Conservation (phyloP, 2,113 vertebrate species). For the Scophthalmus maximus region DNA sequence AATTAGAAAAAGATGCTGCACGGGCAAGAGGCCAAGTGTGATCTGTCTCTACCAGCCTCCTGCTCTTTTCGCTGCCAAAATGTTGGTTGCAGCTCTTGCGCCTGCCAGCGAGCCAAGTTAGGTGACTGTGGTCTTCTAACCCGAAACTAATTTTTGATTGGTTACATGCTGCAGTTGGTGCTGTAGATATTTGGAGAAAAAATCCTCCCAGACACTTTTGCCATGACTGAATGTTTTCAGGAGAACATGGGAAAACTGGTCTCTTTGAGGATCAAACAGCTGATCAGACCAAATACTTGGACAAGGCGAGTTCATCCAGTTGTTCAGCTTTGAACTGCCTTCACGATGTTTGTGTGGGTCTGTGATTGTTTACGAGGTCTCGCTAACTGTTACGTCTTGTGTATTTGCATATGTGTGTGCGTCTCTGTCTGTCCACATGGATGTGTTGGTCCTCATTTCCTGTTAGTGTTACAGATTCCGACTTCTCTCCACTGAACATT, state of each 20-base stretch:
- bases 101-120: conserved; percentile 3
- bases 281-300: conserved; percentile 54
- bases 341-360: conserved; percentile 29
- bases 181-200: conserved; percentile 37
- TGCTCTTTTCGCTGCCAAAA: not conserved
- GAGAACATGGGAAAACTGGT: not conserved
- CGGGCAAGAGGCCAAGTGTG: not conserved
- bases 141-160: conserved; percentile 11
- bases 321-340: conserved; percentile 36
- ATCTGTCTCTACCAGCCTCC: not conserved
- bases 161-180: not conserved
- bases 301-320: conserved; percentile 15
- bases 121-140: conserved; percentile 12
- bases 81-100: not conserved
- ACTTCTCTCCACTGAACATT: conserved; percentile 38
- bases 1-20: conserved; percentile 43
- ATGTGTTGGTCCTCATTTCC: conserved; percentile 45
- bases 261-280: conserved; percentile 51
- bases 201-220: conserved; percentile 20
- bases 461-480: conserved; percentile 53
- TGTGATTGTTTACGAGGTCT: conserved; percentile 24
- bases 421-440: not conserved
- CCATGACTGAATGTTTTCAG: conserved; percentile 38
- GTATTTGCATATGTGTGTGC: conserved; percentile 7
- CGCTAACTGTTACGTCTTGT: not conserved